These are phyloP conservation scores for Psittacula derbiana DNA, from an alignment of 2,797 vertebrate species.

Conservation along the genomic window DNA sequence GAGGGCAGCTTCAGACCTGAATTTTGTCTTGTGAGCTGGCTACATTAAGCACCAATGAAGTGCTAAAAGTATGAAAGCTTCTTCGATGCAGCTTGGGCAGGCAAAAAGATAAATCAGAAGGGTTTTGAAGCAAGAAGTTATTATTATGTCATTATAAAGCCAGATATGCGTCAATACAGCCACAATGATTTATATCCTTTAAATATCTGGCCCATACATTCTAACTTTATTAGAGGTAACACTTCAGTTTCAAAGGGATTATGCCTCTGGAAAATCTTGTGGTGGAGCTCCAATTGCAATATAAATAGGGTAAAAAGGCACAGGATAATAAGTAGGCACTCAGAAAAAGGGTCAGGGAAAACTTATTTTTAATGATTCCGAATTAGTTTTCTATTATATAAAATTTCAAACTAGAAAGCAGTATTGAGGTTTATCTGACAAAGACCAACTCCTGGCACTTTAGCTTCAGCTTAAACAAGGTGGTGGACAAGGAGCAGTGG, in stretches of 20 bases:
- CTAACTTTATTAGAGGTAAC: not conserved
- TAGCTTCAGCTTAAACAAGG: not conserved
- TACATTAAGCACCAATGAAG: constrained; percentile 22
- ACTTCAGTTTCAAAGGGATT: not conserved
- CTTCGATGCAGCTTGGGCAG: constrained; percentile 1
- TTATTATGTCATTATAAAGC: constrained; percentile 14
- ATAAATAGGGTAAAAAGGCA: not conserved
- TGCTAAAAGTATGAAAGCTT: not conserved
- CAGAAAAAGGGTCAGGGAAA: not conserved
- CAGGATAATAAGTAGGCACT: not conserved
- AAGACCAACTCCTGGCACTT: not conserved
- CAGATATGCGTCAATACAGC: not conserved
- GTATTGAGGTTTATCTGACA: not conserved
- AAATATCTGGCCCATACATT: not conserved
- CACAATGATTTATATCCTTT: not conserved
- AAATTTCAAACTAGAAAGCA: not conserved
- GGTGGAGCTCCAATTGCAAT: not conserved
- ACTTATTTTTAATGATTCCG: not conserved
- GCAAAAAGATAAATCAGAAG: not conserved
- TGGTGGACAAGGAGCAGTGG: not conserved
- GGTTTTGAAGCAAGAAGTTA: constrained; percentile 10
- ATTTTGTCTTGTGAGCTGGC: not conserved
- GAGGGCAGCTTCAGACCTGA: not conserved
- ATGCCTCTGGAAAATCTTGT: not conserved
- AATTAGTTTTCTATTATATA: not conserved